Evolutionary conservation across 1,140 invertebrate genomes (phyloP).

Genomic region (Ditylenchus dipsaci): DNA sequence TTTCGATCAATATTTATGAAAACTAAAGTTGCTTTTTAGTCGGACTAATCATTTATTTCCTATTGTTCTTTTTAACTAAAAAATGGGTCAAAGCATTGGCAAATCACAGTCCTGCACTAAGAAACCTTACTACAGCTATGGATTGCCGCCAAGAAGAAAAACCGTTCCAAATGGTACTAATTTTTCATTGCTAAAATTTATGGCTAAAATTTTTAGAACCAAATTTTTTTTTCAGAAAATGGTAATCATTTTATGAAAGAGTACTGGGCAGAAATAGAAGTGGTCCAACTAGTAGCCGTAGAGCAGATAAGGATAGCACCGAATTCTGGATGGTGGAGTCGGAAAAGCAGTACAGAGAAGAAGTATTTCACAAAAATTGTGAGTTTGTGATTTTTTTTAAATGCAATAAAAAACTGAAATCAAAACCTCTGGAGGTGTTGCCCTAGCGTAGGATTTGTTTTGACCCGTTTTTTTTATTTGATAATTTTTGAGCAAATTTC

Average conservation of each 20-base stretch:
- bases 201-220: too few relatives aligned
- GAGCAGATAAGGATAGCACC: neutral
- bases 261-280: neutral
- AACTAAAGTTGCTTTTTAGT: too few relatives aligned
- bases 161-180: neutral
- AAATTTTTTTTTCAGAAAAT: neutral
- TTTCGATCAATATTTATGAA: too few relatives aligned
- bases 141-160: neutral
- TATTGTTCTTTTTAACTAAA: too few relatives aligned
- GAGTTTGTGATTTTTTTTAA: neutral
- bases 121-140: neutral
- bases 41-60: too few relatives aligned
- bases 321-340: conserved; percentile 2
- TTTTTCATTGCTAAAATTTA: neutral
- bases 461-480: too few relatives aligned
- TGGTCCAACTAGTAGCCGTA: neutral
- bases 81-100: neutral
- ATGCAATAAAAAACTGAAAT: neutral
- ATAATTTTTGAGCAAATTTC: too few relatives aligned
- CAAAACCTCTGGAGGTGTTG: too few relatives aligned
- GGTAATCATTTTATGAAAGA: neutral
- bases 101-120: conserved; percentile 1
- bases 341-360: neutral
- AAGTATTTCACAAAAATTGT: neutral
- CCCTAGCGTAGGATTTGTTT: too few relatives aligned